Conservation (phyloP, 2,888 invertebrate species). For the Chrysolina haemoptera region DNA sequence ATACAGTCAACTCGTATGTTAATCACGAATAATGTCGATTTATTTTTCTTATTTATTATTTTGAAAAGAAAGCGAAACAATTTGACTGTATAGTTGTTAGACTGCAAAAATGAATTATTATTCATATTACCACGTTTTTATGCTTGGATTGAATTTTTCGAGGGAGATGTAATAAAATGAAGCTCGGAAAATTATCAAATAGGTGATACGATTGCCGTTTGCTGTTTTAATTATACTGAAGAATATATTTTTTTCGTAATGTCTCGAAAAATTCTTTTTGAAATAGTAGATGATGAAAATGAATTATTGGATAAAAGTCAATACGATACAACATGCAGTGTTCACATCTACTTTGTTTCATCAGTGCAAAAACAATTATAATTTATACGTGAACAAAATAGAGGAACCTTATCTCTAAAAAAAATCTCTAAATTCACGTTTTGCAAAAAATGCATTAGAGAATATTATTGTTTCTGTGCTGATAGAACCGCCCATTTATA, state of each 20-base stretch:
- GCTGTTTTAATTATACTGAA: background rate
- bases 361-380: slow-evolving; percentile 17
- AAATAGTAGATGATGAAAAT: slow-evolving; percentile 12
- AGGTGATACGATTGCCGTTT: background rate
- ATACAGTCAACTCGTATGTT: background rate
- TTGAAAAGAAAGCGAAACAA: background rate
- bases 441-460: too few species aligned
- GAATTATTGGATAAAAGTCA: slow-evolving; percentile 1
- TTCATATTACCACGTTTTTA: slow-evolving; percentile 18
- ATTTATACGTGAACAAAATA: too few species aligned
- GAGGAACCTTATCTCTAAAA: too few species aligned
- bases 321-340: background rate
- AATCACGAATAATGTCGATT: too few species aligned
- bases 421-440: too few species aligned
- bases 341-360: slow-evolving; percentile 25
- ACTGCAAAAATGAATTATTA: slow-evolving; percentile 1
- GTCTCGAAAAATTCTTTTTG: slow-evolving; percentile 8
- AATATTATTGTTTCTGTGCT: slow-evolving; percentile 28
- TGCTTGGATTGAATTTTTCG: slow-evolving; percentile 28
- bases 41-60: too few species aligned
- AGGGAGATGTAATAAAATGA: background rate
- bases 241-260: background rate
- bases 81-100: slow-evolving; percentile 4
- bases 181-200: background rate
- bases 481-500: slow-evolving; percentile 34